Base-by-base conservation (phyloP, 2,888 invertebrate species). In the Chydorus sphaericus region DNA sequence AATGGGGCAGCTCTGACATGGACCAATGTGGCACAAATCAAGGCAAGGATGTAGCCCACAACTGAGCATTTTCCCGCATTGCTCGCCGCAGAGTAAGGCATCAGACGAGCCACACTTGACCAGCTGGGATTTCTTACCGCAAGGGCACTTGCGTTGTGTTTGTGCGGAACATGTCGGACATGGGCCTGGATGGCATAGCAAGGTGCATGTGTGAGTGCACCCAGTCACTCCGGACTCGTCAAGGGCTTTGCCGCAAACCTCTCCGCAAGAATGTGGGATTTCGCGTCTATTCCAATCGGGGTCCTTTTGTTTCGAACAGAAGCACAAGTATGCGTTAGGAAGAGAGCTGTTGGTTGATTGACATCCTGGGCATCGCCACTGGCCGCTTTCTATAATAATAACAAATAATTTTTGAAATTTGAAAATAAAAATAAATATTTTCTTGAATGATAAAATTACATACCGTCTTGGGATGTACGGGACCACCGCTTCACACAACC, bases 311-410 rank as follows among this genome's bases (percentile, higher is more conserved):
- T 87, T 85, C 26, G 89, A 87, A 69, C 97, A 97, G 73, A 91
- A 94, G 68, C 97, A 97, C 16, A 75, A 75, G 69, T 94, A 96
- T 55, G 85, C 81, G 0, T 76, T 75, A 0, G 94, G 94, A 55
- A 87, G 75, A 26, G 76, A 75, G 16, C 76, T 71, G 57, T 78
- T 80, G 2, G 83, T 79, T 68, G 87, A 86, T 70, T 94, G 94
- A 68, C 97, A 97, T 0, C 92, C 91, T 0, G 96, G 96, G 68
- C 97, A 97, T 20, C 93, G 81, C 97, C 97, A 97, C 57, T 86
- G 85, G 54, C 78, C 79, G 61, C 84, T 83, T 70, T 53, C 11
- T 62, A 59, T 23, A 49, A 33, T 56, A 31, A 51, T 51, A 31
- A 60, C 48, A 26, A 16, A 44, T 54, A 39, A 33, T 26, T 11